These are phyloP conservation scores for Triops longicaudatus DNA, from an alignment of 1,140 invertebrate species.

Conservation along the genomic window DNA sequence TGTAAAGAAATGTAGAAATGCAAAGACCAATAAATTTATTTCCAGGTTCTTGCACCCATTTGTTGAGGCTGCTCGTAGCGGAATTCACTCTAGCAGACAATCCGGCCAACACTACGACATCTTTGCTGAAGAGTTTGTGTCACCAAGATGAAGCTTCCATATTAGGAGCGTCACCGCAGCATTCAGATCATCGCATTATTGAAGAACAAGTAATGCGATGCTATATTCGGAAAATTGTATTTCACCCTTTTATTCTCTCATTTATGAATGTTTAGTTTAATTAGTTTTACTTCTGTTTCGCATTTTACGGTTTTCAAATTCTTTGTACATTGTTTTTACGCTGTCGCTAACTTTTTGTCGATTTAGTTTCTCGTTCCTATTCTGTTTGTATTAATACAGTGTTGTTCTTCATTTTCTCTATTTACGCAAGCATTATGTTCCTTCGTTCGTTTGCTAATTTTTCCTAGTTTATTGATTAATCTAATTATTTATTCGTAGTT, in stretches of 20 bases:
- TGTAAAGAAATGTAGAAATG: background rate
- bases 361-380: too few relatives aligned
- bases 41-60: slow-evolving; percentile 66
- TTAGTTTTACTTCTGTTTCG: too few relatives aligned
- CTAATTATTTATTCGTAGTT: slow-evolving; percentile 54
- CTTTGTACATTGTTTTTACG: too few relatives aligned
- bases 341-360: too few relatives aligned
- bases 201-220: slow-evolving; percentile 78
- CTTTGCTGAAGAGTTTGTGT: slow-evolving; percentile 72
- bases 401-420: too few relatives aligned
- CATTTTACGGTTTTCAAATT: too few relatives aligned
- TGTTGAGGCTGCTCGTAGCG: slow-evolving; percentile 87
- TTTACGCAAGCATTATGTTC: too few relatives aligned
- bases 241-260: slow-evolving; percentile 31
- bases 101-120: slow-evolving; percentile 87
- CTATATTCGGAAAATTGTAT: too few relatives aligned
- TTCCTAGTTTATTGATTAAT: too few relatives aligned
- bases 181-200: slow-evolving; percentile 91
- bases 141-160: slow-evolving; percentile 79
- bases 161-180: slow-evolving; percentile 77
- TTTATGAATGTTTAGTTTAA: background rate
- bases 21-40: slow-evolving; percentile 28
- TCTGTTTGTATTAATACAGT: too few relatives aligned
- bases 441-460: too few relatives aligned
- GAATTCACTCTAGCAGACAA: slow-evolving; percentile 95